phyloP scores from a whole-genome alignment of 2,113 vertebrate genomes.

The Mohoua ochrocephala region DNA sequence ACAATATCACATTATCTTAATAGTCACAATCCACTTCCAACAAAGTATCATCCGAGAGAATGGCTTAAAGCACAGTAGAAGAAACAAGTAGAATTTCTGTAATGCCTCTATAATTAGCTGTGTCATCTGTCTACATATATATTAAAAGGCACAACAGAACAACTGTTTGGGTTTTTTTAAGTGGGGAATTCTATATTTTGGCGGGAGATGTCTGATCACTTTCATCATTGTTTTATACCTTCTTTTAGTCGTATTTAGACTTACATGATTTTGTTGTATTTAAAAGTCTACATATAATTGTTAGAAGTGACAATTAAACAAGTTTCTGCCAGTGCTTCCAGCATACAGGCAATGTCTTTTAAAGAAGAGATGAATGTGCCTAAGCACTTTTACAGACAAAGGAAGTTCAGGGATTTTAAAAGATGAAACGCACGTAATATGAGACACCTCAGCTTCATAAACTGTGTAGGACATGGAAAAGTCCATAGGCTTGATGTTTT shows the following conservation, averaged over 20 bases:
- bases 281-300: neutral
- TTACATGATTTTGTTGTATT: neutral
- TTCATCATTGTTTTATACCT: neutral
- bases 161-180: neutral
- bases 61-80: neutral
- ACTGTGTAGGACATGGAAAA: neutral
- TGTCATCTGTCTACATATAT: neutral
- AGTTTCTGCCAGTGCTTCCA: neutral
- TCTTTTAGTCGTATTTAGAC: neutral
- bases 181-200: neutral
- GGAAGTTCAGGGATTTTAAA: neutral
- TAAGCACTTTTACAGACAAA: neutral
- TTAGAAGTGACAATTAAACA: neutral
- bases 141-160: neutral
- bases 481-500: neutral
- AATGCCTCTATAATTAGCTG: neutral
- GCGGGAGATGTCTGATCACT: neutral
- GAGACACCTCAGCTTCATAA: neutral
- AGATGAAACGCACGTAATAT: neutral
- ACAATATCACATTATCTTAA: neutral
- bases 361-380: neutral
- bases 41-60: neutral
- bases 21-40: neutral
- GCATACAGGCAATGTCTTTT: neutral
- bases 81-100: neutral